Percentiles rank a stretch among this genome's conserved stretches.
Conservation (phyloP, 2,797 vertebrate species). For the Enteromius argenteus region DNA sequence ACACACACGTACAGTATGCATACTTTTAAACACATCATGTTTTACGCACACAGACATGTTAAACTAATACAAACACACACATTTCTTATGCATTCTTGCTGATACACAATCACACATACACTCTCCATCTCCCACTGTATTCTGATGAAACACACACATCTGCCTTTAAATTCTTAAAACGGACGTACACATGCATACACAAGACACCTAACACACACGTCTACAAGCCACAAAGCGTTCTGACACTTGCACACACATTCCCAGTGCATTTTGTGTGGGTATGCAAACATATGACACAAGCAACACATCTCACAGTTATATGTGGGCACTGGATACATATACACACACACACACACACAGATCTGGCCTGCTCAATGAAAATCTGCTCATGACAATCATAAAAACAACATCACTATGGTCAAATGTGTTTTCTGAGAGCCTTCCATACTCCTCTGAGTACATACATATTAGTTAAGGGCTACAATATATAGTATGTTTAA, state of each 20-base stretch:
- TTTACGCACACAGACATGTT: background rate
- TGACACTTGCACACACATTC: background rate
- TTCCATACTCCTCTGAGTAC: background rate
- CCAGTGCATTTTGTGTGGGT: background rate
- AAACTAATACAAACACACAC: background rate
- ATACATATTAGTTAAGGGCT: background rate
- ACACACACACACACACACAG: slow-evolving; percentile 34
- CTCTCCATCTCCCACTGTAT: background rate
- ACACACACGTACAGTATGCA: background rate
- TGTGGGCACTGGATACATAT: slow-evolving; percentile 8
- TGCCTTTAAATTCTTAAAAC: background rate
- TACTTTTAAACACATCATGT: background rate
- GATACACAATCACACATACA: background rate
- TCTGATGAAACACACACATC: slow-evolving; percentile 5
- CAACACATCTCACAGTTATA: slow-evolving; percentile 15
- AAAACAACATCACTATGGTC: background rate
- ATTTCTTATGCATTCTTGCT: background rate
- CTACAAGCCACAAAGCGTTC: background rate
- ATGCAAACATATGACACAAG: slow-evolving; percentile 26
- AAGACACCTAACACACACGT: slow-evolving; percentile 7
- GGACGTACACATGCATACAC: background rate
- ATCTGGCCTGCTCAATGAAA: slow-evolving; percentile 36
- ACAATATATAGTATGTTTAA: background rate
- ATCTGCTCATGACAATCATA: slow-evolving; percentile 24
- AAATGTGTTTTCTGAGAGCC: slow-evolving; percentile 16